Base-by-base conservation (phyloP, 2,113 vertebrate genomes). In the Channa argus region DNA sequence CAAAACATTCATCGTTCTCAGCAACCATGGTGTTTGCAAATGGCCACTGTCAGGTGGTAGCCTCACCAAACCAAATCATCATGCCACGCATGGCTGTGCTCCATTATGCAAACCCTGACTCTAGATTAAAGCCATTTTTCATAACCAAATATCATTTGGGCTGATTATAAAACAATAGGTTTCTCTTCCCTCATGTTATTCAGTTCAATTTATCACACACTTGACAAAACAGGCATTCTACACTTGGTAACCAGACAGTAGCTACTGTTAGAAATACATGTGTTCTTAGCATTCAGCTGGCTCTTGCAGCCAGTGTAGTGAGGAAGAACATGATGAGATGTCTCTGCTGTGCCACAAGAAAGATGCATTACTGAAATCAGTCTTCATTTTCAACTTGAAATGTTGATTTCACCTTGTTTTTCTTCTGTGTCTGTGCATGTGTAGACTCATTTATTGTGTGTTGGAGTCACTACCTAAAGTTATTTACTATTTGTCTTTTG, bases 111-210 rank as follows among this genome's bases (percentile, higher is more conserved):
- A 70, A 67, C 67, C 74, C 65, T 58, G 37, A 36, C 62, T 87
- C 33, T 8, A 89, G 89, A 92, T 89, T 89, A 87, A 82, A 90
- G 67, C 60, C 49, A 85, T 91, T 91, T 82, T 85, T 91, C 86
- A 86, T 74, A 74, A 79, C 77, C 71, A 85, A 88, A 88, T 80
- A 77, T 86, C 10, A 79, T 84, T 85, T 74, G 3, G 39, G 36
- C 44, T 73, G 70, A 89, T 89, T 85, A 71, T 76, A 71, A 36
- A 54, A 63, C 73, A 75, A 65, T 74, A 65, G 78, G 62, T 73
- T 82, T 66, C 65, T 73, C 67, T 69, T 83, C 46, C 64, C 46
- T 52, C 0, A 46, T 80, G 59, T 49, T 37, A 34, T 62, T 86
- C 51, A 38, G n/a, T 54, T 80, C 56, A 56, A 78, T 84, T 74